Conservation (phyloP, 2,797 vertebrate genomes). For the Fundulus diaphanus region DNA sequence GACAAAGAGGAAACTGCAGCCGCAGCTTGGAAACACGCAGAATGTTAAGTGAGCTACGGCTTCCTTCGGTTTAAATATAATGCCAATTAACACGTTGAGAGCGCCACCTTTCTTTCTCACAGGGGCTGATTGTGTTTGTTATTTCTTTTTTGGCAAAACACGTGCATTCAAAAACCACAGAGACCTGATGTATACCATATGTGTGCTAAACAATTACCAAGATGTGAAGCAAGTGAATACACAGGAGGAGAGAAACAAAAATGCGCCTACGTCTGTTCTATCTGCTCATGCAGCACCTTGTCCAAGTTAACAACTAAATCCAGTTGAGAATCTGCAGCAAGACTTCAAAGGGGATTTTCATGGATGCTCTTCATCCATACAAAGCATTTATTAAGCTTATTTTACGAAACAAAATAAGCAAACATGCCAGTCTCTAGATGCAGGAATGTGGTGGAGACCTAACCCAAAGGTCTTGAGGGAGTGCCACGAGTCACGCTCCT, state of each 20-base stretch:
- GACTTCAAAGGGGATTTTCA: not conserved
- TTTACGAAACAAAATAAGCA: not conserved
- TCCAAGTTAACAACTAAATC: not conserved
- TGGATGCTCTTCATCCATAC: not conserved
- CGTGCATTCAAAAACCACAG: not conserved
- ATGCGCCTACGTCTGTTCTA: not conserved
- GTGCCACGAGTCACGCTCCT: no score
- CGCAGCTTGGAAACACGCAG: slow-evolving; percentile 2
- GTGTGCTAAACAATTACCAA: not conserved
- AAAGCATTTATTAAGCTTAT: no score
- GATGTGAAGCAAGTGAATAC: not conserved
- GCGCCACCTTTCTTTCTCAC: not conserved
- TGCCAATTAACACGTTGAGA: slow-evolving; percentile 27
- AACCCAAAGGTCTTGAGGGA: no score
- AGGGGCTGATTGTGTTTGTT: slow-evolving; percentile 9
- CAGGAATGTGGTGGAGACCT: not conserved
- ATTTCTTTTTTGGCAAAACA: not conserved
- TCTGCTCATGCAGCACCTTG: not conserved
- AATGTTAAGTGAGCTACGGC: not conserved
- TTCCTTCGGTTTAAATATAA: not conserved
- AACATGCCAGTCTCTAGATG: not conserved
- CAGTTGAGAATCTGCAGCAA: not conserved
- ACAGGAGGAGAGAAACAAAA: not conserved
- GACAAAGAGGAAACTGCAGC: slow-evolving; percentile 76
- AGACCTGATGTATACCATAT: not conserved